Base-by-base conservation (phyloP, 2,888 invertebrate genomes). In the Buathra laborator region DNA sequence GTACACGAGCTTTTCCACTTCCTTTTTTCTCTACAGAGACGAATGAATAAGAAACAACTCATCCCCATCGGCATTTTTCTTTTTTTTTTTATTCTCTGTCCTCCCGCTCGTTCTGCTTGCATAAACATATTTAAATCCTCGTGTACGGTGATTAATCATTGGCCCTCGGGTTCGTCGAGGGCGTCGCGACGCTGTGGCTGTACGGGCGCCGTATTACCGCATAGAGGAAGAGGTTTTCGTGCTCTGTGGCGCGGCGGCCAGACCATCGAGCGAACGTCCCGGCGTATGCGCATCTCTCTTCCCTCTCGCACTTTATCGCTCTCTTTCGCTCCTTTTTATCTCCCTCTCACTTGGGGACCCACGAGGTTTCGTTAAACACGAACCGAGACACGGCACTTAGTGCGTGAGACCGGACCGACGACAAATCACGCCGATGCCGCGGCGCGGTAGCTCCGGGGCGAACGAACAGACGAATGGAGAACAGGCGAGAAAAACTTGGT, bases 311-410 rank as follows among this genome's bases (percentile, higher is more conserved):
- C 24, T 24, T 19, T 53, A 6, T 53, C 53, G 16, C n/a, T 51
- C 9, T 48, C 46, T 48, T 14, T 48, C 46, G 0, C 46, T 48
- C 46, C 14, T 48, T 48, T 48, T 14, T 48, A n/a, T 16, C 7
- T 19, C 53, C 19, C 56, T 56, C 56, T 10, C 56, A 10, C 19
- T 12, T 12, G 10, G 56, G 9, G 81, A 81, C 68, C 74, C 81
- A 75, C 68, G 81, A 81, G 75, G 75, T 81, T 81, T 76, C 81
- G 70, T 81, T 81, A 76, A 81, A 81, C 81, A 81, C 68, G 66
- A 62, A 16, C 67, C 62, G 75, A 68, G 68, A 81, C 75, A 81
- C 76, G 81, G 74, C 76, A 76, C 75, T 81, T 76, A 76, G 76
- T 81, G 76, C 81, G 76, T 81, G 81, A 64, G 75, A 76, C 67